phyloP scores from a whole-genome alignment of 1,140 invertebrate species.

The Drosophila bifasciata region DNA sequence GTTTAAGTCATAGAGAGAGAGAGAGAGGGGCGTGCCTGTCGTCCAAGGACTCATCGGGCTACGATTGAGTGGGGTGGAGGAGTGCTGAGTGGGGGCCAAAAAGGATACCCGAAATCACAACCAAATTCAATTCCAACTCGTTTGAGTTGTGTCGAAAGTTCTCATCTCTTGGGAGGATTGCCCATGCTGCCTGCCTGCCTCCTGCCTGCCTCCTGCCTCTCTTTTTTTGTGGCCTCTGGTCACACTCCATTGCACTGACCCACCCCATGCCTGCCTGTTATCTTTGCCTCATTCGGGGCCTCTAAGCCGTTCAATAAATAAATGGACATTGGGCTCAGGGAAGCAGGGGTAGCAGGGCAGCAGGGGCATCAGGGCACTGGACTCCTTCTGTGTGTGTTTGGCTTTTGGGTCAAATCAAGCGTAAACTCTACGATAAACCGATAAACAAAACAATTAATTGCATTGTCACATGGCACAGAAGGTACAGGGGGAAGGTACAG shows the following conservation, averaged over 20 bases:
- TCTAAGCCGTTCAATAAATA: conserved; percentile 31
- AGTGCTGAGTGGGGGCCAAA: too few relatives aligned
- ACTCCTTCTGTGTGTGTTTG: conserved; percentile 35
- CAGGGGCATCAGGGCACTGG: not conserved
- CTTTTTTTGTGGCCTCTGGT: not conserved
- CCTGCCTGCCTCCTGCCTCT: too few relatives aligned
- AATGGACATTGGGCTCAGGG: conserved; percentile 22
- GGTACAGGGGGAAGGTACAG: not conserved
- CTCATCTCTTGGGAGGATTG: too few relatives aligned
- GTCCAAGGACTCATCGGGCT: too few relatives aligned
- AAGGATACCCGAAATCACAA: too few relatives aligned
- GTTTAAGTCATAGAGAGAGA: too few relatives aligned
- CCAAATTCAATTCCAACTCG: too few relatives aligned
- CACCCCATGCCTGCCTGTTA: not conserved
- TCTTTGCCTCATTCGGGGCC: not conserved
- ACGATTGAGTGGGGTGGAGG: too few relatives aligned
- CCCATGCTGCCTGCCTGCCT: too few relatives aligned
- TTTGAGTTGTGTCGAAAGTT: too few relatives aligned
- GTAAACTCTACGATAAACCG: conserved; percentile 75
- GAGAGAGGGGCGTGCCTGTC: too few relatives aligned
- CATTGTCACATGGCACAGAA: conserved; percentile 49
- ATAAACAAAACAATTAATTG: conserved; percentile 83
- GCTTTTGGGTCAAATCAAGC: conserved; percentile 66
- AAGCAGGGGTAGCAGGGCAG: too few relatives aligned
- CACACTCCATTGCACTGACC: conserved; percentile 3